phyloP scores from a whole-genome alignment of 1,140 invertebrate species.

The Zelostemma sp. region DNA sequence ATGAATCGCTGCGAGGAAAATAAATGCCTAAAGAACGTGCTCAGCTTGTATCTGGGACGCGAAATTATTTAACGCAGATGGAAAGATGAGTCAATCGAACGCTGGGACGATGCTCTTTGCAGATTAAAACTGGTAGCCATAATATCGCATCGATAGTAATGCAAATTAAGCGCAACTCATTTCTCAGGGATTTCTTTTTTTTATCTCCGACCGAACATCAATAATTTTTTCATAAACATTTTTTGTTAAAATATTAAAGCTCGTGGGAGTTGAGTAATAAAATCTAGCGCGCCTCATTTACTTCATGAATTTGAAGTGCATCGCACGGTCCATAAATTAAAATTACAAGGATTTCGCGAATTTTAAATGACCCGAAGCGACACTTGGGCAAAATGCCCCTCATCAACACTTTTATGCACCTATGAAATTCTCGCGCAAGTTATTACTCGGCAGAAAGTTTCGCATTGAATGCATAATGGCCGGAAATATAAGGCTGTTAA shows the following conservation, averaged over 20 bases:
- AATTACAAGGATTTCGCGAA: neutral
- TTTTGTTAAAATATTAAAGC: no score
- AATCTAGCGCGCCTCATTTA: neutral
- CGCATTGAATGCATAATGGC: constrained; percentile 1
- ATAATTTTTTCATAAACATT: no score
- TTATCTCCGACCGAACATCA: no score
- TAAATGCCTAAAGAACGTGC: constrained; percentile 49
- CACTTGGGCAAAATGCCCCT: neutral
- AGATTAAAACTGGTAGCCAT: constrained; percentile 44
- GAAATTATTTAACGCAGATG: constrained; percentile 46
- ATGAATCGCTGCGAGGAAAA: constrained; percentile 49
- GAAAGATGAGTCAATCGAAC: constrained; percentile 32
- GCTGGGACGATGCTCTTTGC: constrained; percentile 38
- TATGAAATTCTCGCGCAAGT: neutral
- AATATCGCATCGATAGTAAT: constrained; percentile 39
- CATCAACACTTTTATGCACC: neutral
- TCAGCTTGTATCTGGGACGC: constrained; percentile 42
- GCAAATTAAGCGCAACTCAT: constrained; percentile 44
- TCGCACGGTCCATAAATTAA: neutral
- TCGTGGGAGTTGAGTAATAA: neutral
- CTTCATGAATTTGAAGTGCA: neutral
- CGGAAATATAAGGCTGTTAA: neutral
- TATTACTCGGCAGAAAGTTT: neutral
- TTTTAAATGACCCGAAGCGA: neutral
- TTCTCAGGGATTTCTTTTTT: constrained; percentile 3